A percentile compares a stretch with the other conserved stretches of the same genome.
Conservation (phyloP, 2,797 vertebrate species). For the Thaleichthys pacificus region DNA sequence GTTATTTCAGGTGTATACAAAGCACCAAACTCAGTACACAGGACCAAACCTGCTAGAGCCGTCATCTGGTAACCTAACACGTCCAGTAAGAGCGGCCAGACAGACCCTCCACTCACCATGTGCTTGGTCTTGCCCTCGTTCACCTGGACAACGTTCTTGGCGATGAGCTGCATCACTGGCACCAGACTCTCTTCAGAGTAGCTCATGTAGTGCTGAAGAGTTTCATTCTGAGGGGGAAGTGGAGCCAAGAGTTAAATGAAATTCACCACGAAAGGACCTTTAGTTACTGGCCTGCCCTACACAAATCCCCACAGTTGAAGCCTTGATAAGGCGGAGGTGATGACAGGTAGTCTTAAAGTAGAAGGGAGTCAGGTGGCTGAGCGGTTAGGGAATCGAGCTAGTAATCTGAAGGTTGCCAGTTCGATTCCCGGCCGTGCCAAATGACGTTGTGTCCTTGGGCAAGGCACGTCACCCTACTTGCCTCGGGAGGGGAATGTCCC, state of each 20-base stretch:
- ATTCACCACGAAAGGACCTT: not conserved
- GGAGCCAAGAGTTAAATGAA: no score
- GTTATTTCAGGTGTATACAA: not conserved
- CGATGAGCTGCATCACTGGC: constrained; percentile 81
- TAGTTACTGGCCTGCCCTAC: no score
- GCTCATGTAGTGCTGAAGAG: constrained; percentile 76
- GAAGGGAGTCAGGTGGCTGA: not conserved
- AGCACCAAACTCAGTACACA: not conserved
- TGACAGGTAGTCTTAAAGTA: no score
- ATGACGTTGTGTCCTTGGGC: no score
- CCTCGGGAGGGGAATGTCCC: no score
- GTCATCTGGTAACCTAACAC: not conserved
- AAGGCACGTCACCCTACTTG: no score
- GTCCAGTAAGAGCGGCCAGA: no score
- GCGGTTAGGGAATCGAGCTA: no score
- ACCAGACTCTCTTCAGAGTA: constrained; percentile 77
- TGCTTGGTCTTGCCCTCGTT: constrained; percentile 75
- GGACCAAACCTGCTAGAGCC: not conserved
- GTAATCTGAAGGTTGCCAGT: no score
- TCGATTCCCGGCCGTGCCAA: no score
- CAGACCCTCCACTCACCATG: constrained; percentile 63
- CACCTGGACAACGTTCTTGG: constrained; percentile 84
- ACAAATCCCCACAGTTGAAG: no score
- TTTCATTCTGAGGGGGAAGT: constrained; percentile 66
- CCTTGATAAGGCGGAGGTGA: no score